Conservation (phyloP, 2,113 vertebrate species). For the Lophochroa leadbeateri region DNA sequence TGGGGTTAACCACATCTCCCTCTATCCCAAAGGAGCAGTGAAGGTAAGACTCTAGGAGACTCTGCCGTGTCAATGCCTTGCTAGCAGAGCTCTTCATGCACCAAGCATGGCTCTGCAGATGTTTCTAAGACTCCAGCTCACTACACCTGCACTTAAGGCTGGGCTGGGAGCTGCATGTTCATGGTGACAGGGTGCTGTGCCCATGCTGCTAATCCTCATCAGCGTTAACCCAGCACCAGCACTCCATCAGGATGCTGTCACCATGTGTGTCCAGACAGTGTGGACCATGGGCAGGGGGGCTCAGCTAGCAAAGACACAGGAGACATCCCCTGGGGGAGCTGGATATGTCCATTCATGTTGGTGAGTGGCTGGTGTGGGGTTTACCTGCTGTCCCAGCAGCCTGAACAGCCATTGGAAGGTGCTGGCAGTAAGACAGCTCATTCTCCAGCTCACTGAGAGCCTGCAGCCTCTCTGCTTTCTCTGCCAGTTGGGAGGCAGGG, state of each 20-base stretch:
- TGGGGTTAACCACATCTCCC: background rate
- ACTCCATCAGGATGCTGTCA: background rate
- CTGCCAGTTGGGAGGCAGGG: background rate
- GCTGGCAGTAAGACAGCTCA: background rate
- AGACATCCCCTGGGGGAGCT: background rate
- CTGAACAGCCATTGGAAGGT: background rate
- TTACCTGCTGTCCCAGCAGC: background rate
- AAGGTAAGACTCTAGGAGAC: background rate
- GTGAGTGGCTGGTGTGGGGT: rapidly evolving
- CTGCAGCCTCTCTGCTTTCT: background rate
- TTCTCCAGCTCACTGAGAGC: background rate
- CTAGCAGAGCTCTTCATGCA: background rate
- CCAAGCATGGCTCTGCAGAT: rapidly evolving
- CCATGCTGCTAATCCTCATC: rapidly evolving
- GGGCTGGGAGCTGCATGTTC: background rate
- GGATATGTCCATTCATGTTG: background rate
- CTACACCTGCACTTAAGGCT: rapidly evolving
- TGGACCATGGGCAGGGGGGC: rapidly evolving
- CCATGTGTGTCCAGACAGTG: background rate
- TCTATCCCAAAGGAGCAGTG: background rate
- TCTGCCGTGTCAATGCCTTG: too few relatives aligned
- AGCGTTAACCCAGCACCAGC: background rate
- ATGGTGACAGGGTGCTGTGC: background rate
- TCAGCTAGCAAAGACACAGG: background rate
- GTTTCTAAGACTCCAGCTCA: background rate